Evolutionary conservation across 2,888 invertebrate species (phyloP).

Genomic region (Pandemis corylana): DNA sequence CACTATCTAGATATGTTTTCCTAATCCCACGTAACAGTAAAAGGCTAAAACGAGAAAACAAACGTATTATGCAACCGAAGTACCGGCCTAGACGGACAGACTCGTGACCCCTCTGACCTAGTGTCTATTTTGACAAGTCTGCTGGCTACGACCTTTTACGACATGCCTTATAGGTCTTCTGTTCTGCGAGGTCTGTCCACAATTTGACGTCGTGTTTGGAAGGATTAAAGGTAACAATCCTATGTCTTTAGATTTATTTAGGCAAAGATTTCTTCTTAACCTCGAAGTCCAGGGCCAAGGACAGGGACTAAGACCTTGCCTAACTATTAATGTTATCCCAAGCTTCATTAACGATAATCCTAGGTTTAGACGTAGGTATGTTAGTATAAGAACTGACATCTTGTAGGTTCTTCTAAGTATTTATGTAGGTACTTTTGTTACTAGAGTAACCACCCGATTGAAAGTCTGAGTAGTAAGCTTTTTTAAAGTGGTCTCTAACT

Average conservation of each 20-base stretch:
- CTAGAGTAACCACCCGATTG: too few species aligned
- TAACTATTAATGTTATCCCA: too few species aligned
- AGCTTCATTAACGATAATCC: too few species aligned
- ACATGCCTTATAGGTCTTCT: constrained; percentile 7
- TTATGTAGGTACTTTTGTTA: too few species aligned
- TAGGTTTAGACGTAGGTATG: too few species aligned
- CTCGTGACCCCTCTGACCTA: constrained; percentile 13
- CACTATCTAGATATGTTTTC: constrained; percentile 9
- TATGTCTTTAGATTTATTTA: neutral
- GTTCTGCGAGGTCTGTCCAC: neutral
- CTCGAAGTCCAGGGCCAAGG: neutral
- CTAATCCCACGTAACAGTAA: constrained; percentile 8
- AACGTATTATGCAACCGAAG: neutral
- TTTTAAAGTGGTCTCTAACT: too few species aligned
- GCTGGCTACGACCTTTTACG: neutral
- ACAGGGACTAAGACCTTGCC: neutral
- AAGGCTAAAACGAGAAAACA: constrained; percentile 5
- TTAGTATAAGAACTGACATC: too few species aligned
- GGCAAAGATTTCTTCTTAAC: neutral
- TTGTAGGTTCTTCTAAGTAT: too few species aligned
- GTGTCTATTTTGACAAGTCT: constrained; percentile 4
- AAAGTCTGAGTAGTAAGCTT: too few species aligned
- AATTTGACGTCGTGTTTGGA: neutral
- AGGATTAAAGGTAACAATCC: too few species aligned
- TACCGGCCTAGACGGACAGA: neutral